Evolutionary conservation across 2,113 vertebrate species (phyloP), one percentile per base, ranked within the genome.

Genomic region (Melospiza melodia): DNA sequence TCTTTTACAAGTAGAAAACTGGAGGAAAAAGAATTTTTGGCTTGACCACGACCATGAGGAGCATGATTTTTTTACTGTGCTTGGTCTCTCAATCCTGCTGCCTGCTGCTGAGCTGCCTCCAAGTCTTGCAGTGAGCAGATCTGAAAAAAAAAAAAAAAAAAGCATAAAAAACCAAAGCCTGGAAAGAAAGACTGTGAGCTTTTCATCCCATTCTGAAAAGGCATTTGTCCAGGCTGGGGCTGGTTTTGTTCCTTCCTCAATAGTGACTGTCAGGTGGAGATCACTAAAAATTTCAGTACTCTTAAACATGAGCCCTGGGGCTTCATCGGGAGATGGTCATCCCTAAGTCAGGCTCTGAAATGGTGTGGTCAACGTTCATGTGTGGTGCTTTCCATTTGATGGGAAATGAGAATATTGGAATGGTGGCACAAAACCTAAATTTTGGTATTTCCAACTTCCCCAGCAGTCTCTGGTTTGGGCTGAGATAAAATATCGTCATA

Each of bases 361-460:
- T 22, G 62, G 13, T 0, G 0, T 69, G 30, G 12, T 31, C 20
- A 35, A 5, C 2, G 1, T 23, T 46, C 48, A n/a, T 28, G 6
- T 74, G 15, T 18, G 14, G 20, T 0, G 1, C 12, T 81, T 90
- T 43, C 59, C 5, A 2, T 43, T 39, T 52, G 6, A 5, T 89
- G 73, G 63, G 58, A 91, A 83, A 41, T 33, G 9, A 9, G 12
- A 66, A 62, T 57, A 35, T 3, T 28, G 24, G 31, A 77, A 44
- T 16, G 12, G 27, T 63, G 73, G 6, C 46, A 62, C 24, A 48
- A 54, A 69, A 16, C 23, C 4, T 35, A 35, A 58, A 41, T 37
- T 78, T n/a, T 75, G 28, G 4, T 49, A 28, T 63, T 85, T 82
- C 8, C 5, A 17, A 7, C 48, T 88, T 94, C 20, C 12, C 23